These are phyloP conservation scores for Palythoa heliodiscus DNA, from an alignment of 92 coral and sea anemone species.

Conservation along the genomic window DNA sequence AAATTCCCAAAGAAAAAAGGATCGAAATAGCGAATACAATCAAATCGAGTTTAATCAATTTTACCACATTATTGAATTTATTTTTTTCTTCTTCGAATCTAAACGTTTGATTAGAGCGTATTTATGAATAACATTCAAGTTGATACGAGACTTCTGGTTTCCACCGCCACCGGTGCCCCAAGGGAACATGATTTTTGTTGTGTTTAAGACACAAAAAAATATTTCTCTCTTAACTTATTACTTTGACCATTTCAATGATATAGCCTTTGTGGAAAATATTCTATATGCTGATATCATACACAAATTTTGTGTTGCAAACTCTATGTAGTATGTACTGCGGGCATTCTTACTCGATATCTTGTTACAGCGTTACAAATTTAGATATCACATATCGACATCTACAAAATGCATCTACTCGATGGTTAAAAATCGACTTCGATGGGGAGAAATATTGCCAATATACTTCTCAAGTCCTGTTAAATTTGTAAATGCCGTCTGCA, in stretches of 20 bases:
- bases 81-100: not conserved
- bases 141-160: conserved; percentile 22
- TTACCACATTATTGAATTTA: not conserved
- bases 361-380: conserved; percentile 41
- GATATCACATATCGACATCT: conserved; percentile 15
- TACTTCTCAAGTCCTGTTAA: not conserved
- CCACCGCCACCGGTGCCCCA: not conserved
- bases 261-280: not conserved
- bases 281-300: not conserved
- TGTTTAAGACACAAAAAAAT: not conserved
- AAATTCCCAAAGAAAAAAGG: not conserved
- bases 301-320: conserved; percentile 11
- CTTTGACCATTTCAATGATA: not conserved
- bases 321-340: not conserved
- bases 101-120: not conserved
- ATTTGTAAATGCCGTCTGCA: not conserved
- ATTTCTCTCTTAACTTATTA: not conserved
- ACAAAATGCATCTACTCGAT: not conserved
- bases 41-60: not conserved
- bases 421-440: not conserved
- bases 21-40: not conserved
- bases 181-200: not conserved
- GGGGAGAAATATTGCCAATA: not conserved
- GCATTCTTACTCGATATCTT: conserved; percentile 16
- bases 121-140: not conserved